A percentile compares a stretch with the other conserved stretches of the same genome.
These are phyloP conservation scores for Augiades crinisus DNA, from an alignment of 2,888 invertebrate species.

Conservation along the genomic window DNA sequence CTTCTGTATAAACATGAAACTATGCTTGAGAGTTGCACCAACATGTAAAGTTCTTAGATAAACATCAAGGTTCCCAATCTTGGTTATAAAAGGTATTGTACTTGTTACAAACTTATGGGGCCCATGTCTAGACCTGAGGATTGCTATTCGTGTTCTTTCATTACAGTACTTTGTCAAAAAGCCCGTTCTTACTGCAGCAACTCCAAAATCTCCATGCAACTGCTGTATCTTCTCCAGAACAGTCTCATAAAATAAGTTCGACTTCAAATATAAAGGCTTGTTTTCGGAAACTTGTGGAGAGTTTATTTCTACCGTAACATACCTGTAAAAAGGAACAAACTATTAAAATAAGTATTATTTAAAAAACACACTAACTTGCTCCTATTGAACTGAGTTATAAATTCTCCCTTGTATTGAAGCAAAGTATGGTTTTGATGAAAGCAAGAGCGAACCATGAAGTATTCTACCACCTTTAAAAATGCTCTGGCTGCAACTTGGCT, in stretches of 20 bases:
- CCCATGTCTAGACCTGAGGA: conserved; percentile 87
- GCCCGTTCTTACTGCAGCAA: conserved; percentile 85
- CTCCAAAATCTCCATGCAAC: conserved; percentile 89
- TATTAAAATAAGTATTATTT: no score
- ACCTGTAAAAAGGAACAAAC: conserved; percentile 74
- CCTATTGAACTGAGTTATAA: no score
- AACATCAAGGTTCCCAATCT: conserved; percentile 83
- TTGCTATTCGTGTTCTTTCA: conserved; percentile 86
- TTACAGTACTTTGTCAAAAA: conserved; percentile 91
- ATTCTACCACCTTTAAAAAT: no score
- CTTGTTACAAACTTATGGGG: conserved; percentile 87
- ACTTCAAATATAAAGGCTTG: conserved; percentile 73
- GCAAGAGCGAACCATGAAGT: no score
- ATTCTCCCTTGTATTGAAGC: no score
- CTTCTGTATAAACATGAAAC: conserved; percentile 86
- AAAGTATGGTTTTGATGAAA: no score
- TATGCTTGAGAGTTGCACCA: conserved; percentile 90
- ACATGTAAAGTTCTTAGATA: conserved; percentile 85
- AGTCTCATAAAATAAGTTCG: conserved; percentile 76
- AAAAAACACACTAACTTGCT: no score
- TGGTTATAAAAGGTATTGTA: conserved; percentile 85
- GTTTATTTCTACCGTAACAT: conserved; percentile 85
- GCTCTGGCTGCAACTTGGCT: no score
- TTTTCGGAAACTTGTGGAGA: conserved; percentile 70
- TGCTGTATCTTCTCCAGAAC: conserved; percentile 84